Conservation (phyloP, 2,888 invertebrate genomes). For the Drepana falcataria region DNA sequence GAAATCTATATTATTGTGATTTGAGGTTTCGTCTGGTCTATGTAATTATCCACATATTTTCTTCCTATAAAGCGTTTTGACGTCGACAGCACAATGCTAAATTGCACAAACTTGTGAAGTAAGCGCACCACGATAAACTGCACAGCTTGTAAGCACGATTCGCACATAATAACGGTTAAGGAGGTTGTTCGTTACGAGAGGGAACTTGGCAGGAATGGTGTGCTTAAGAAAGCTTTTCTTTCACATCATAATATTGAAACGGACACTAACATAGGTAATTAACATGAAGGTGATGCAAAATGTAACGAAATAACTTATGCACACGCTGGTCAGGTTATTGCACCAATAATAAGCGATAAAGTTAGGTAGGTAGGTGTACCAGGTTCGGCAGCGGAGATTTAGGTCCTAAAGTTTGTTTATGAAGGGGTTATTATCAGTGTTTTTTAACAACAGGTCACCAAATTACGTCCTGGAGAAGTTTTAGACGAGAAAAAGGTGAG, state of each 20-base stretch:
- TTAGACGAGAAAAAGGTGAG: slow-evolving; percentile 96
- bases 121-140: slow-evolving; percentile 67
- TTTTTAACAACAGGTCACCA: slow-evolving; percentile 85
- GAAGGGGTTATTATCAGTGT: slow-evolving; percentile 66
- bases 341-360: slow-evolving; percentile 55
- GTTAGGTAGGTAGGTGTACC: slow-evolving; percentile 39
- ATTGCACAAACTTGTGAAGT: slow-evolving; percentile 71
- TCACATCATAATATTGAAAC: slow-evolving; percentile 42
- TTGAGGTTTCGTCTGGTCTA: slow-evolving; percentile 18
- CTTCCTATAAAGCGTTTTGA: slow-evolving; percentile 47
- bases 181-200: slow-evolving; percentile 35
- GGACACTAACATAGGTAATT: slow-evolving; percentile 63
- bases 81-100: slow-evolving; percentile 67
- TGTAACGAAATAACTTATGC: slow-evolving; percentile 69
- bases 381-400: slow-evolving; percentile 74
- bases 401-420: slow-evolving; percentile 46
- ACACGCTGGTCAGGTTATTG: slow-evolving; percentile 58
- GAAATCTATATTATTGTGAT: slow-evolving; percentile 3
- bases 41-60: slow-evolving; percentile 56
- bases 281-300: slow-evolving; percentile 57
- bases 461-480: slow-evolving; percentile 96
- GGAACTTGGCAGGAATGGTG: slow-evolving; percentile 43
- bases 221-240: slow-evolving; percentile 47
- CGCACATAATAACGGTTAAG: slow-evolving; percentile 66
- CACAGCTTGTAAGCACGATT: slow-evolving; percentile 75